phyloP scores from a whole-genome alignment of 2,797 vertebrate species.

The Dermochelys coriacea region DNA sequence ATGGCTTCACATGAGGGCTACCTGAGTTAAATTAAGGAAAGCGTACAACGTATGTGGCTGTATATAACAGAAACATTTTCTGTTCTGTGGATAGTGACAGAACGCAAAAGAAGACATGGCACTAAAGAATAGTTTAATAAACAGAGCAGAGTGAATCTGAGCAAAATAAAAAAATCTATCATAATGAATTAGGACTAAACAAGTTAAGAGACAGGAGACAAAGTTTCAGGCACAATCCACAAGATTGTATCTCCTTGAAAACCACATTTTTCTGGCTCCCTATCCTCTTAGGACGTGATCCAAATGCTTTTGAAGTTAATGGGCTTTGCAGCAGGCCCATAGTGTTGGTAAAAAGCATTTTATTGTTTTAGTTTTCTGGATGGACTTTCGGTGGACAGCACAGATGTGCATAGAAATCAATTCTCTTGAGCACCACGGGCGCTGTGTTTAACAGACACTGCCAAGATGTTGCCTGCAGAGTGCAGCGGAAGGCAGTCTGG shows the following conservation, averaged over 20 bases:
- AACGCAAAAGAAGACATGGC: neutral
- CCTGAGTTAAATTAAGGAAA: neutral
- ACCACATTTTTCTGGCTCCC: neutral
- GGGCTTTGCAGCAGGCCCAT: slow-evolving; percentile 22
- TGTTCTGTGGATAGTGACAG: neutral
- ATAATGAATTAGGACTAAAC: slow-evolving; percentile 38
- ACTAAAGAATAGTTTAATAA: neutral
- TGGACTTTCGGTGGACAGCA: slow-evolving; percentile 23
- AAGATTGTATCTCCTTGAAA: slow-evolving; percentile 10
- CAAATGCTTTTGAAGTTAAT: slow-evolving; percentile 26
- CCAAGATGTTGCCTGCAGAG: slow-evolving; percentile 46
- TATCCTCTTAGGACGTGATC: neutral
- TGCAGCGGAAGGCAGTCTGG: slow-evolving; percentile 38
- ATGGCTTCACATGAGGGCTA: neutral
- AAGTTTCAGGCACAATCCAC: neutral
- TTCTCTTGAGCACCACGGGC: neutral
- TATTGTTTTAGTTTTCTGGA: slow-evolving; percentile 34
- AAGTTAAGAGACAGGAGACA: neutral
- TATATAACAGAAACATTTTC: neutral
- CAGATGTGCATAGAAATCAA: neutral
- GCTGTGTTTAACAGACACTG: neutral
- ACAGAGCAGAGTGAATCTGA: slow-evolving; percentile 18
- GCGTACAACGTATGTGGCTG: neutral
- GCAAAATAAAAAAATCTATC: slow-evolving; percentile 1
- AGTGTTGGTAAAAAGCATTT: slow-evolving; percentile 30